phyloP scores from a whole-genome alignment of 2,113 vertebrate species.

The Apodemus sylvaticus region DNA sequence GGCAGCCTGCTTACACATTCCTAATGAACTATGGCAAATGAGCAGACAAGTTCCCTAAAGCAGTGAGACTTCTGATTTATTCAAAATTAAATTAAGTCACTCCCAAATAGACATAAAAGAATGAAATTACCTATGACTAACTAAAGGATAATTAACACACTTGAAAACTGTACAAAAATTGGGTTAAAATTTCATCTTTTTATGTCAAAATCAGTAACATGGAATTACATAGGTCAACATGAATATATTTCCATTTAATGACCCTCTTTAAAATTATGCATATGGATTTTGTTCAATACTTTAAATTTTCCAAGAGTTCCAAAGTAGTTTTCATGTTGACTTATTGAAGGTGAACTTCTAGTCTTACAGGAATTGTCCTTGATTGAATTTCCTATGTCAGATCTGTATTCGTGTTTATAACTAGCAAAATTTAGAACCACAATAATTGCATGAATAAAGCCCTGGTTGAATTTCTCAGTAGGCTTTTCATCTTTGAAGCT shows the following conservation, averaged over 20 bases:
- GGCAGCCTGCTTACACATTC: neutral
- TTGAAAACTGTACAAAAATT: neutral
- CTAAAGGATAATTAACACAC: neutral
- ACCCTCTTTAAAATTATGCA: neutral
- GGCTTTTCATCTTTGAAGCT: slow-evolving; percentile 52
- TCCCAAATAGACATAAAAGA: neutral
- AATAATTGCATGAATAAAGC: slow-evolving; percentile 1
- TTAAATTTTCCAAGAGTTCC: slow-evolving; percentile 10
- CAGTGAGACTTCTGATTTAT: neutral
- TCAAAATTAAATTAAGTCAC: neutral
- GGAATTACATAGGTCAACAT: neutral
- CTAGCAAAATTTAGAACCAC: slow-evolving; percentile 31
- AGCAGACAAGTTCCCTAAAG: neutral
- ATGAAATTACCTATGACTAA: neutral
- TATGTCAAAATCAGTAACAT: neutral
- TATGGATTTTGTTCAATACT: neutral
- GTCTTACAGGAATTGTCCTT: neutral
- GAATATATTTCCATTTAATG: slow-evolving; percentile 4
- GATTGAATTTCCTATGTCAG: neutral
- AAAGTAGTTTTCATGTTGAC: neutral
- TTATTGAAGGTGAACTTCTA: slow-evolving; percentile 8
- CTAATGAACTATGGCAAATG: neutral
- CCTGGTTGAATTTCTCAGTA: slow-evolving; percentile 38
- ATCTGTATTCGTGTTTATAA: slow-evolving; percentile 33
- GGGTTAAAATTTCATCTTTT: neutral